Evolutionary conservation across 2,113 vertebrate genomes (phyloP).

Genomic region (Lichenostomus cassidix): DNA sequence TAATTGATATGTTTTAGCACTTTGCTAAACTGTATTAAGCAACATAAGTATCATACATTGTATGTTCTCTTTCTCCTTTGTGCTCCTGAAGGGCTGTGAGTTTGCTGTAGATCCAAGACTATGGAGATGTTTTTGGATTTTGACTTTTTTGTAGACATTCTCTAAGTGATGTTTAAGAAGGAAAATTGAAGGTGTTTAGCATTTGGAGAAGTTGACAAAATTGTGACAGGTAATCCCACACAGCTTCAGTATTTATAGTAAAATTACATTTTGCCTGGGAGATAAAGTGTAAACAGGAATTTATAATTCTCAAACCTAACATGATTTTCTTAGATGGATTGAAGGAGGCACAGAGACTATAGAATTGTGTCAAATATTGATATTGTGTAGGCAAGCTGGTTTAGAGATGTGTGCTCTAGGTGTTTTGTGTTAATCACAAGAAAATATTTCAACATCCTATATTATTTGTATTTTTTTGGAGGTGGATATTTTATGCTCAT

Average conservation of each 20-base stretch:
- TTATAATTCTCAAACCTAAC: not conserved
- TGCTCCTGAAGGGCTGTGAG: not conserved
- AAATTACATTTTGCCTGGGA: not conserved
- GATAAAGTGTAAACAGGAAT: too few species aligned
- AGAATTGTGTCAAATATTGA: too few species aligned
- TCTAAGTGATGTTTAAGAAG: not conserved
- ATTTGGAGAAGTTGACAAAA: not conserved
- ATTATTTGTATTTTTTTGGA: not conserved
- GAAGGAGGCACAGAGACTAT: not conserved
- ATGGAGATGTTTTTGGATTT: not conserved
- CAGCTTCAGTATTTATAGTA: not conserved
- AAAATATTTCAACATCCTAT: not conserved
- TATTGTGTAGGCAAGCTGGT: not conserved
- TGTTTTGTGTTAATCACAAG: not conserved
- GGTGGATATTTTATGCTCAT: not conserved
- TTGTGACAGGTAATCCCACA: not conserved
- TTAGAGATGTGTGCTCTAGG: not conserved
- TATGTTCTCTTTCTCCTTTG: not conserved
- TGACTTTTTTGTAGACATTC: not conserved
- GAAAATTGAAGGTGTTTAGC: not conserved
- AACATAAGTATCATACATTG: fast-evolving
- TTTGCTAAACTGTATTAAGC: not conserved
- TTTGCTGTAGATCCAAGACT: not conserved
- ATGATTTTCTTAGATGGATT: not conserved
- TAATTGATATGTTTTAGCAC: not conserved